Evolutionary conservation across 1,140 invertebrate genomes (phyloP).

Genomic region (Paralvinella palmiformis): DNA sequence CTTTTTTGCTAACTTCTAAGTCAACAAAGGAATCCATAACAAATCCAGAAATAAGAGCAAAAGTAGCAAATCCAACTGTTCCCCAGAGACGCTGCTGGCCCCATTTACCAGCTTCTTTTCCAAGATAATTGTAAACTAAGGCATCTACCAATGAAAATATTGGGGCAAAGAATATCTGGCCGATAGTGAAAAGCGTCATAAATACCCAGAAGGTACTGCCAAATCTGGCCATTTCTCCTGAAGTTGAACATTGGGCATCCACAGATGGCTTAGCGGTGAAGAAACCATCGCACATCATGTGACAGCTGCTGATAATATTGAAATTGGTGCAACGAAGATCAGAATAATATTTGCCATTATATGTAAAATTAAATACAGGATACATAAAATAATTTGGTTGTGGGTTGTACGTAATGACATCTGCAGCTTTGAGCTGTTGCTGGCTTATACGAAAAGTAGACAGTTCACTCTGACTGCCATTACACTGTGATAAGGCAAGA

Average conservation of each 20-base stretch:
- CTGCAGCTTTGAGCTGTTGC: too few species aligned
- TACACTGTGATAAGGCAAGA: neutral
- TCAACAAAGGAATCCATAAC: slow-evolving; percentile 32
- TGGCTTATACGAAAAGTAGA: too few species aligned
- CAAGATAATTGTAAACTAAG: slow-evolving; percentile 26
- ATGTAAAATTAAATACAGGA: neutral
- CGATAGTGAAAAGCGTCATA: slow-evolving; percentile 24
- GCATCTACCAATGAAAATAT: slow-evolving; percentile 27
- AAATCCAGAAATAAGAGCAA: slow-evolving; percentile 32
- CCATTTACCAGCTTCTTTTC: slow-evolving; percentile 51
- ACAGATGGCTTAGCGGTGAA: too few species aligned
- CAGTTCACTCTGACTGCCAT: neutral
- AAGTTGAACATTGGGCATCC: neutral
- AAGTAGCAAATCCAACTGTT: slow-evolving; percentile 26
- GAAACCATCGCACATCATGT: neutral
- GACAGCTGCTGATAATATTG: neutral
- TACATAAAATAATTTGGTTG: neutral
- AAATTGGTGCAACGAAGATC: neutral
- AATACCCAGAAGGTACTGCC: slow-evolving; percentile 28
- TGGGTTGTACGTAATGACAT: neutral
- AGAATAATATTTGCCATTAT: too few species aligned
- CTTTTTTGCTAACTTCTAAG: slow-evolving; percentile 10
- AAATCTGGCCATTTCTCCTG: neutral
- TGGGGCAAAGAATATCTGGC: slow-evolving; percentile 23
- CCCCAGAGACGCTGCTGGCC: slow-evolving; percentile 67